phyloP scores from a whole-genome alignment of 2,888 invertebrate species.

The Drosophila fungiperda region DNA sequence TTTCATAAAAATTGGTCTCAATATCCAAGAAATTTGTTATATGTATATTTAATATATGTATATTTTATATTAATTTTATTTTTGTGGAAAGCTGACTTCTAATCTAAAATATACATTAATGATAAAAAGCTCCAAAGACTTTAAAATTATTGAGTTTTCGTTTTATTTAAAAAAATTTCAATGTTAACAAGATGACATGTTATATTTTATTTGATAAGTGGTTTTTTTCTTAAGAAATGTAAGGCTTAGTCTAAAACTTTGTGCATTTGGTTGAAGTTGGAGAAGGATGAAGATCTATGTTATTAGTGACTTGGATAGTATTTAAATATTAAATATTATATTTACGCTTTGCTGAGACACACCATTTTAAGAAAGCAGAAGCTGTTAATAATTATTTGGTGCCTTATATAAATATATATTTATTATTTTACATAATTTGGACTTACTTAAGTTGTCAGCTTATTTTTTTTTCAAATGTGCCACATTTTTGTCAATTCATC shows the following conservation, averaged over 20 bases:
- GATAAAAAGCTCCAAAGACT: neutral
- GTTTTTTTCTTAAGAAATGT: neutral
- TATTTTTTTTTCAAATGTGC: slow-evolving; percentile 1
- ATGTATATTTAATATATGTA: neutral
- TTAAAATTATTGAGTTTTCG: neutral
- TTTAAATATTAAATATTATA: neutral
- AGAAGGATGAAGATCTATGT: neutral
- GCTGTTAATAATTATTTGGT: neutral
- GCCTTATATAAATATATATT: neutral
- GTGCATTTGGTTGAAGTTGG: neutral
- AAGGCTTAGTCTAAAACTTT: neutral
- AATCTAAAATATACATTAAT: neutral
- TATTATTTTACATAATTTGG: neutral
- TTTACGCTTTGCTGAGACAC: neutral
- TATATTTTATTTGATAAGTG: neutral
- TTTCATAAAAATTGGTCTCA: neutral
- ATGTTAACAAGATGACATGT: neutral
- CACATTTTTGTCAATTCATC: slow-evolving; percentile 35
- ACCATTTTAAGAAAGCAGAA: neutral
- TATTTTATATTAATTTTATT: neutral
- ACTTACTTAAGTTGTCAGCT: neutral
- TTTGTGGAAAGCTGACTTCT: neutral
- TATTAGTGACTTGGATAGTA: neutral
- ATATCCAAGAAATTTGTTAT: neutral
- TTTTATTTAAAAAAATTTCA: neutral